Percentiles rank a stretch among this genome's conserved stretches.
phyloP scores from a whole-genome alignment of 2,888 invertebrate genomes.

The Acanthacorydalis orientalis region DNA sequence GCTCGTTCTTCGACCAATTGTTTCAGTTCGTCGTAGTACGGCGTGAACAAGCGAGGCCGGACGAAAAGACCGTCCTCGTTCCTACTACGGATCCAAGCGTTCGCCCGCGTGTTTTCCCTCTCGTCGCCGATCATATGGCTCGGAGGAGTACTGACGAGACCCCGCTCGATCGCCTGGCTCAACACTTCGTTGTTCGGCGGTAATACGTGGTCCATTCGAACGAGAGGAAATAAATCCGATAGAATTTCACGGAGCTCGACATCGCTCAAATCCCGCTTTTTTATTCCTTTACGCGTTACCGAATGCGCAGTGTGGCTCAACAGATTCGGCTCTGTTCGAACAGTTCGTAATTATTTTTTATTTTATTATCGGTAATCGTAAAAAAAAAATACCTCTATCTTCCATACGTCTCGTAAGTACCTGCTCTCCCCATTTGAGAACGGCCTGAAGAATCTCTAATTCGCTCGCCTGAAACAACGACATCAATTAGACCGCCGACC shows the following conservation, averaged over 20 bases:
- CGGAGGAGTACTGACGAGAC: slow-evolving; percentile 65
- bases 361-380: not conserved
- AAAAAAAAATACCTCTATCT: slow-evolving; percentile 43
- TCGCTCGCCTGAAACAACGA: slow-evolving; percentile 58
- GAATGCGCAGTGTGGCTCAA: slow-evolving; percentile 87
- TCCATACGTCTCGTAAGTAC: slow-evolving; percentile 68
- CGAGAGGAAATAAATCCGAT: slow-evolving; percentile 65
- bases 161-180: slow-evolving; percentile 49
- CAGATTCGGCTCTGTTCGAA: slow-evolving; percentile 60
- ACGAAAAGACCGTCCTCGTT: slow-evolving; percentile 56
- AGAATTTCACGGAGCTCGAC: slow-evolving; percentile 72
- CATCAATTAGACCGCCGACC: slow-evolving; percentile 1
- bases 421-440: slow-evolving; percentile 79
- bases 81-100: slow-evolving; percentile 66
- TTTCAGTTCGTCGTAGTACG: slow-evolving; percentile 89
- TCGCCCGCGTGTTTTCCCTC: slow-evolving; percentile 42
- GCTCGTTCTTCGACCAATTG: slow-evolving; percentile 71
- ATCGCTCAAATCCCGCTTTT: slow-evolving; percentile 67
- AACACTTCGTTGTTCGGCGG: slow-evolving; percentile 69
- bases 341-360: not conserved
- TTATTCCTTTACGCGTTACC: slow-evolving; percentile 69
- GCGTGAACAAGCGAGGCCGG: slow-evolving; percentile 80
- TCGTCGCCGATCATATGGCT: slow-evolving; percentile 74
- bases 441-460: slow-evolving; percentile 71
- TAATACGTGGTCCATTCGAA: slow-evolving; percentile 78